These are phyloP conservation scores for Leptonema lineaticorne DNA, from an alignment of 1,140 invertebrate species.

Conservation along the genomic window DNA sequence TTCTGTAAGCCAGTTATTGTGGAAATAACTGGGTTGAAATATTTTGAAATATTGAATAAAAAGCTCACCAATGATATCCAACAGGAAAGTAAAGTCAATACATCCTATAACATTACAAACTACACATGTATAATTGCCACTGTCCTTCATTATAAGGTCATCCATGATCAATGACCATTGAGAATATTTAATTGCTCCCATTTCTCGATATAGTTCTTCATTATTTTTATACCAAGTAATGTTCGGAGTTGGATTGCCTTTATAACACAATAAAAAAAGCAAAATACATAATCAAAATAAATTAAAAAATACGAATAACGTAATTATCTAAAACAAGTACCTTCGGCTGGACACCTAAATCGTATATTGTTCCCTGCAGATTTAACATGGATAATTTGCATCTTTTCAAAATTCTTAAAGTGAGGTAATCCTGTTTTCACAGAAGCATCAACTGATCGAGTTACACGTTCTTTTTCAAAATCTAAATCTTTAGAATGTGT, in stretches of 20 bases:
- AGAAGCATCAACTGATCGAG: too few relatives aligned
- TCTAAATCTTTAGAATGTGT: constrained; percentile 16
- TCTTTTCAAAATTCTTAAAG: constrained; percentile 52
- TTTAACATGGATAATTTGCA: constrained; percentile 52
- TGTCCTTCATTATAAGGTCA: constrained; percentile 73
- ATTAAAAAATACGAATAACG: neutral
- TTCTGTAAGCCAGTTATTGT: constrained; percentile 59
- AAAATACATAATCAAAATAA: neutral
- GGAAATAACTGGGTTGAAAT: constrained; percentile 23
- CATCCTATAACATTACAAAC: constrained; percentile 75
- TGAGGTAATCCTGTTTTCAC: constrained; percentile 48
- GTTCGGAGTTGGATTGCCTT: constrained; percentile 72
- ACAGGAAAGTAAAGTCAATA: too few relatives aligned
- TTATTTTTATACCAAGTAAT: constrained; percentile 82
- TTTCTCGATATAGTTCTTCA: constrained; percentile 57
- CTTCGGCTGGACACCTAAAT: constrained; percentile 53
- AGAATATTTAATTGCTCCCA: constrained; percentile 60
- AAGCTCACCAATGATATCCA: too few relatives aligned
- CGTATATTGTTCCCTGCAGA: constrained; percentile 51
- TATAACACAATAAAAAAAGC: neutral
- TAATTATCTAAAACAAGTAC: constrained; percentile 39
- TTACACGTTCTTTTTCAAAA: constrained; percentile 50
- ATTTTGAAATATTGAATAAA: neutral
- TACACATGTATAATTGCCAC: constrained; percentile 82
- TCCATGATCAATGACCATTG: constrained; percentile 73